Base-by-base conservation (phyloP, 2,113 vertebrate species). In the Oriolus oriolus region DNA sequence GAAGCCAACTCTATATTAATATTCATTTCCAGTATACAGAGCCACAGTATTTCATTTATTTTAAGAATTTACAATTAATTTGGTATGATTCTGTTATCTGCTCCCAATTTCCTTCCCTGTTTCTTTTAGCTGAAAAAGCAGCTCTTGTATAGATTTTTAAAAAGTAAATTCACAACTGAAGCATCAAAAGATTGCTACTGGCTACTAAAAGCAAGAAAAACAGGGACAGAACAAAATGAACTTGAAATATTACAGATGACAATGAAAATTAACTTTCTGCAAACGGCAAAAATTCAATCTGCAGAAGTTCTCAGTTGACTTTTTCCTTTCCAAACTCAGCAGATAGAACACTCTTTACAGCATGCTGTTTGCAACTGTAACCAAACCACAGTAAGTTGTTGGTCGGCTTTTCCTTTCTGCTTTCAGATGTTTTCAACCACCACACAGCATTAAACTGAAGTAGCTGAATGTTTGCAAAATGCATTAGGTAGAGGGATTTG, bases 51-150 rank as follows among this genome's bases (percentile, higher is more conserved):
- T 97, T 97, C 96, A 97, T 97, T 97, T 96, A 97, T 96, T 96
- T 95, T 97, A 97, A 96, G 96, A 97, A 97, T 97, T 96, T 96
- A 95, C 95, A 97, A 97, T 97, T 97, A 97, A 96, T 97, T 92
- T 97, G 84, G 88, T 89, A 94, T 87, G 94, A 97, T 97, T 96
- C 95, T 74, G 94, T 96, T 97, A 97, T 96, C 96, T 95, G 91
- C 64, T 96, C 86, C 92, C 90, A 95, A 97, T 94, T 97, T 97
- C 95, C 94, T 96, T 94, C 56, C 87, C 83, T 92, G 92, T 96
- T 97, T 95, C 94, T 96, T 97, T 96, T 84, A 95, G 92, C 90
- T 94, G 84, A 92, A 96, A 96, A 97, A 95, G 82, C 90, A 88
- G 92, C 90, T 95, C 96, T 94, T 75, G 56, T 94, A 86, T 8